Evolutionary conservation across 2,888 invertebrate genomes (phyloP), one percentile per base, ranked within the genome.

Genomic region (Agapostemon virescens): DNA sequence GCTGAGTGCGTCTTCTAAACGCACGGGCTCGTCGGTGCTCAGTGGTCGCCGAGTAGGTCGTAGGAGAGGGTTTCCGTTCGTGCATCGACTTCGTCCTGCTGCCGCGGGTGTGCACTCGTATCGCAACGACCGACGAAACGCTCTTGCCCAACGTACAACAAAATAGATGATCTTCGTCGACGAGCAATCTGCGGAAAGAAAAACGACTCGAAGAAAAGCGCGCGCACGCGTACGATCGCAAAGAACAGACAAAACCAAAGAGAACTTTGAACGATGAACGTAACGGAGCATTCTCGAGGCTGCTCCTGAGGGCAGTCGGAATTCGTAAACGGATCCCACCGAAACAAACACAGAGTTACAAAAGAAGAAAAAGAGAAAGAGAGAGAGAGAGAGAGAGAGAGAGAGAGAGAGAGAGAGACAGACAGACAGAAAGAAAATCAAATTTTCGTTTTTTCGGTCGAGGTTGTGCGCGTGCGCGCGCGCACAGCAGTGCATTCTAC

Each of bases 11-110:
- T 79, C 78, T 81, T 80, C 61, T 63, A 55, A 61, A 81, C 79
- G 77, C 79, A 81, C 74, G 58, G 49, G 30, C 52, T 77, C 86
- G 81, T 86, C 86, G 86, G 86, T 86, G 86, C 86, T 86, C 86
- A 86, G 86, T 86, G 86, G 86, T 86, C 86, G 86, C 75, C 71
- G 84, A 82, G 83, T 86, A 71, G 83, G 83, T 86, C 78, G 84
- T 81, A 63, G 71, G 84, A 79, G 84, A 85, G 86, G 83, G 66
- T 85, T 84, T 80, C 52, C 76, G 66, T 77, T 81, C 45, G 73
- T 64, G 70, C 52, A 70, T 42, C n/a, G 23, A 64, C 66, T 77
- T 73, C 69, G 30, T 69, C 33, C 61, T 71, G 33, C 49, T 49
- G 26, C 42, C 71, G 69, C 79, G 73, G 72, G 77, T 74, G 84